Evolutionary conservation across 1,140 invertebrate species (phyloP), one percentile per base, ranked within the genome.

Genomic region (Psix sp.): DNA sequence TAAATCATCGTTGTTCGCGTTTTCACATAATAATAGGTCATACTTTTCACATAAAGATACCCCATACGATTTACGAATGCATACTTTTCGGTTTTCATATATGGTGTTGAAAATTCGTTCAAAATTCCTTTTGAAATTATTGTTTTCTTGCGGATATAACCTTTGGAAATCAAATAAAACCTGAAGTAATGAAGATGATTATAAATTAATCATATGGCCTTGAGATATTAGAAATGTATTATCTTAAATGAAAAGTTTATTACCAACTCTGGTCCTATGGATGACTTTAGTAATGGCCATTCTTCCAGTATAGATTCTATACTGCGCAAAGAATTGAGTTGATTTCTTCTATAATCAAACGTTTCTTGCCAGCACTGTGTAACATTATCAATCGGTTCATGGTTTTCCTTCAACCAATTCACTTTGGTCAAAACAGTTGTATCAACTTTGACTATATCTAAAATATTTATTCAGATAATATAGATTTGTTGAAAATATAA

Each of bases 331-430:
- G 13, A 9, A 38, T 20, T 7, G 7, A 56, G 33, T 14, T 33
- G 5, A 13, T 26, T 31, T 15, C 31, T 29, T 24, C 40, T 33
- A 16, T 59, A 59, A 10, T 45, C 26, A 17, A 31, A 33, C 2
- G 46, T 52, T 35, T 63, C 38, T 7, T 16, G 1, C 59, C 59
- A 63, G 26, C 35, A 51, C 13, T 15, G 1, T 49, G 31, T 42
- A 1, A 63, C 59, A n/a, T 14, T 14, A 13, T 63, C 24, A 3
- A 9, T 24, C 9, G 59, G 59, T 16, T 31, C 17, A 3, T 16
- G 11, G 35, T 51, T 42, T 43, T 43, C 43, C 26, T 52, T 13
- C 13, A 63, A 24, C 59, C 59, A 63, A 7, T 63, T 63, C 7
- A 51, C 17, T 24, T 52, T 43, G 13, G 29, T 57, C 6, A 24